phyloP scores from a whole-genome alignment of 2,797 vertebrate genomes.

The Octomys mimax region DNA sequence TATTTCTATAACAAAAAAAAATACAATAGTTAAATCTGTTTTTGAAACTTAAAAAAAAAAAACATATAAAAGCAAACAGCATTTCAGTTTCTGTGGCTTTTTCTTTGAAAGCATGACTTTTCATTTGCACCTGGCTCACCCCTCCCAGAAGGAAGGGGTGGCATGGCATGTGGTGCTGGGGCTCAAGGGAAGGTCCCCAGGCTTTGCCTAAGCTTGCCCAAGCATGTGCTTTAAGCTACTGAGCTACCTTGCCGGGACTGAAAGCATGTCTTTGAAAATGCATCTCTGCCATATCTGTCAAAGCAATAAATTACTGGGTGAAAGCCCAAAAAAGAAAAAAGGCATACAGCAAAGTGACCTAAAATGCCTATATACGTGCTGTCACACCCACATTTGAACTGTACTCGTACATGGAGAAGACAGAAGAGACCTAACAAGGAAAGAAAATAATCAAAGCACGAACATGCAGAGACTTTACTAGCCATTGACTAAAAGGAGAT shows the following conservation, averaged over 20 bases:
- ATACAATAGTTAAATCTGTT: background rate
- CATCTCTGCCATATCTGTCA: background rate
- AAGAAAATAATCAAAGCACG: background rate
- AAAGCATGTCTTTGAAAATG: background rate
- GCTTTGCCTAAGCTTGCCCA: too few relatives aligned
- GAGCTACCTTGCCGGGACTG: too few relatives aligned
- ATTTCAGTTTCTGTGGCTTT: background rate
- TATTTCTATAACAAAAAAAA: background rate
- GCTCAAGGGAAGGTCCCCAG: too few relatives aligned
- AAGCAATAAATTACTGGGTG: background rate
- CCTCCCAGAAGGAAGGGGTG: too few relatives aligned
- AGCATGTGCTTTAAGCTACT: too few relatives aligned
- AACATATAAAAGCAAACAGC: background rate
- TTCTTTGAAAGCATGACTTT: background rate
- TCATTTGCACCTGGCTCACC: too few relatives aligned
- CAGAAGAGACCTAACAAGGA: background rate
- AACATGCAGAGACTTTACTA: background rate
- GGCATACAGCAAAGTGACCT: background rate
- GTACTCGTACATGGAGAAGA: background rate
- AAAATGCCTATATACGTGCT: background rate
- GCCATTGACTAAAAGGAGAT: background rate
- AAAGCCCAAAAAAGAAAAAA: background rate
- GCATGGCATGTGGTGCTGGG: too few relatives aligned
- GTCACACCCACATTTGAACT: too few relatives aligned
- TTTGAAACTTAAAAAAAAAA: background rate